A percentile compares a stretch with the other conserved stretches of the same genome.
Conservation (phyloP, 2,797 vertebrate genomes). For the Lagorchestes hirsutus region DNA sequence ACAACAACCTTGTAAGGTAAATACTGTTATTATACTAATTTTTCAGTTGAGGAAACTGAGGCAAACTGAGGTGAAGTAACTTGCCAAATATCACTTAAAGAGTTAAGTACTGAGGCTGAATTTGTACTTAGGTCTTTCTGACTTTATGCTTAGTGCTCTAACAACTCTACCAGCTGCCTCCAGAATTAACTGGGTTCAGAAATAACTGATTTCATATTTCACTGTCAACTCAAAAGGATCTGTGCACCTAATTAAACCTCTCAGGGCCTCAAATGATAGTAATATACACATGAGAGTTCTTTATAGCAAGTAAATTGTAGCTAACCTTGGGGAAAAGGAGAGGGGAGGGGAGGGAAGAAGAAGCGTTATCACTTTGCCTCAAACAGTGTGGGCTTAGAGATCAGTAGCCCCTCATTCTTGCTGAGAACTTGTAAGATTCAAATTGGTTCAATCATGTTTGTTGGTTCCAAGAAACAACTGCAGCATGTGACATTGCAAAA, state of each 20-base stretch:
- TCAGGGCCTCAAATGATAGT: background rate
- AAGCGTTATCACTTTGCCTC: background rate
- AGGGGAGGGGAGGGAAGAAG: background rate
- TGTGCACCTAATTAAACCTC: background rate
- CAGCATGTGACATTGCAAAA: constrained; percentile 96
- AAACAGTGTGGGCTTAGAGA: background rate
- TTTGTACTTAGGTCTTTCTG: background rate
- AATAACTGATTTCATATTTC: background rate
- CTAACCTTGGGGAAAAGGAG: background rate
- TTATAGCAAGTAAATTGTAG: background rate
- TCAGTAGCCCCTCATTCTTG: background rate
- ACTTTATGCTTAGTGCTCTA: background rate
- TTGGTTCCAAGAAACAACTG: constrained; percentile 85
- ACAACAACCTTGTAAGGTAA: too few relatives aligned
- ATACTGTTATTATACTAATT: background rate
- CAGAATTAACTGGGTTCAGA: background rate
- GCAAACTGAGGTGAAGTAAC: background rate
- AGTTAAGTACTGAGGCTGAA: background rate
- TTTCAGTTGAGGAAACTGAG: background rate
- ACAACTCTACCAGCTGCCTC: background rate
- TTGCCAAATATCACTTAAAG: background rate
- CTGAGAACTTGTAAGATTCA: background rate
- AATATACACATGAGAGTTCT: background rate
- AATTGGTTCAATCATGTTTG: background rate
- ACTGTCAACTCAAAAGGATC: background rate